Evolutionary conservation across 2,888 invertebrate species (phyloP).

Genomic region (Acronicta leporina): DNA sequence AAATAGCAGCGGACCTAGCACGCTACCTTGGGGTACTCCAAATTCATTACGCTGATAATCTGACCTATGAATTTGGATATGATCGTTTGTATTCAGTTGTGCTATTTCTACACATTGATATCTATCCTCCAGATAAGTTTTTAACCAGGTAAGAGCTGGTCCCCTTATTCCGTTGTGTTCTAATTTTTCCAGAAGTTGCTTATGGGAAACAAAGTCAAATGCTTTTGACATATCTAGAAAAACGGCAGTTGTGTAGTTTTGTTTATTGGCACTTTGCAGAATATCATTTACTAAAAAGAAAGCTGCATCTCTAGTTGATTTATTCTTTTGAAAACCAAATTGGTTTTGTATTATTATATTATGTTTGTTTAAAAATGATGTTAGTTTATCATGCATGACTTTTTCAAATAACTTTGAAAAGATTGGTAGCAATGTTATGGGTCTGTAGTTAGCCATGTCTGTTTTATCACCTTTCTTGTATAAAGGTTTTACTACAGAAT

Average conservation of each 20-base stretch:
- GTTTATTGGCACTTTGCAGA: not conserved
- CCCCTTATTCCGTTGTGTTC: not conserved
- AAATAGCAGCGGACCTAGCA: not conserved
- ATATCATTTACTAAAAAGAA: not conserved
- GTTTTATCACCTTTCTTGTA: too few relatives aligned
- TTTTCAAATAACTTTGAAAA: not conserved
- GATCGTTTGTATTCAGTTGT: not conserved
- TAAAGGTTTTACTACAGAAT: too few relatives aligned
- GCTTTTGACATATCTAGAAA: not conserved
- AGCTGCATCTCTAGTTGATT: not conserved
- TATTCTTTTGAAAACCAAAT: not conserved
- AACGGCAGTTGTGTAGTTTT: not conserved
- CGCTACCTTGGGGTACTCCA: constrained; percentile 1
- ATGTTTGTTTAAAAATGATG: not conserved
- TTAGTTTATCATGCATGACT: not conserved
- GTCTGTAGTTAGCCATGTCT: not conserved
- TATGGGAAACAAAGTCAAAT: constrained; percentile 2
- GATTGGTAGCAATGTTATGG: not conserved
- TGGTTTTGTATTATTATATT: not conserved
- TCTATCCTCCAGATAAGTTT: not conserved
- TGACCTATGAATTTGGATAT: not conserved
- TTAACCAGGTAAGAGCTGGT: not conserved
- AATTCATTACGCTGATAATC: not conserved
- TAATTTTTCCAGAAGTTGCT: not conserved
- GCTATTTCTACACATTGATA: not conserved